Evolutionary conservation across 2,888 invertebrate genomes (phyloP).

Genomic region (Coenonympha glycerion): DNA sequence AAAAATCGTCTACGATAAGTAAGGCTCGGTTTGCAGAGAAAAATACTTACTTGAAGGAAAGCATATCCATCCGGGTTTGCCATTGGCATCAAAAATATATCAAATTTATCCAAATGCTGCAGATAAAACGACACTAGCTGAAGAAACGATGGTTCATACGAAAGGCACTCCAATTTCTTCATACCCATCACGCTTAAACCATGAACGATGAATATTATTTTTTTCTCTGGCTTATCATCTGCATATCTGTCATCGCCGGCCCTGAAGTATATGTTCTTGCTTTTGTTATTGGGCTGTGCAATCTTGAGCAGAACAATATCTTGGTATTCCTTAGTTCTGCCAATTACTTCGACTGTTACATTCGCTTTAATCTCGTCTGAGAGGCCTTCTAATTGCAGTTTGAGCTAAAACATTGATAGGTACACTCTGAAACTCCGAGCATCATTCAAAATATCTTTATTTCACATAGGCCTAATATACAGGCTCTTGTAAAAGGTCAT

Average conservation of each 20-base stretch:
- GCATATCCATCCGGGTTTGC: conserved; percentile 59
- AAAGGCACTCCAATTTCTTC: conserved; percentile 30
- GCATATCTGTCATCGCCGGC: conserved; percentile 43
- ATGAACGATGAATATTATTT: conserved; percentile 61
- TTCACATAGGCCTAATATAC: no score
- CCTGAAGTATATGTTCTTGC: conserved; percentile 34
- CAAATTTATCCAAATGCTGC: conserved; percentile 52
- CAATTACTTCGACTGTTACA: conserved; percentile 40
- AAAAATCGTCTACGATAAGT: no score
- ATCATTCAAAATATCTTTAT: no score
- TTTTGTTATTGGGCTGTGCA: conserved; percentile 30
- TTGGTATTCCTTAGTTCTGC: conserved; percentile 52
- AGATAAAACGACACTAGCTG: conserved; percentile 45
- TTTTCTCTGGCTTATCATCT: conserved; percentile 49
- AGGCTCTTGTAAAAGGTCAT: no score
- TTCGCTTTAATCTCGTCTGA: conserved; percentile 37
- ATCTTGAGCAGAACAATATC: conserved; percentile 52
- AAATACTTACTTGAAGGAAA: background rate
- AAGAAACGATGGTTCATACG: conserved; percentile 24
- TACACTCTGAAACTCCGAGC: background rate
- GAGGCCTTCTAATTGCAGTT: conserved; percentile 34
- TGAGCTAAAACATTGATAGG: conserved; percentile 40
- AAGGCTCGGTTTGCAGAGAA: no score
- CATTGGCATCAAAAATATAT: conserved; percentile 59
- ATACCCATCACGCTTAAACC: conserved; percentile 52